These are phyloP conservation scores for Limnephilus rhombicus DNA, from an alignment of 2,888 invertebrate species.

Conservation along the genomic window DNA sequence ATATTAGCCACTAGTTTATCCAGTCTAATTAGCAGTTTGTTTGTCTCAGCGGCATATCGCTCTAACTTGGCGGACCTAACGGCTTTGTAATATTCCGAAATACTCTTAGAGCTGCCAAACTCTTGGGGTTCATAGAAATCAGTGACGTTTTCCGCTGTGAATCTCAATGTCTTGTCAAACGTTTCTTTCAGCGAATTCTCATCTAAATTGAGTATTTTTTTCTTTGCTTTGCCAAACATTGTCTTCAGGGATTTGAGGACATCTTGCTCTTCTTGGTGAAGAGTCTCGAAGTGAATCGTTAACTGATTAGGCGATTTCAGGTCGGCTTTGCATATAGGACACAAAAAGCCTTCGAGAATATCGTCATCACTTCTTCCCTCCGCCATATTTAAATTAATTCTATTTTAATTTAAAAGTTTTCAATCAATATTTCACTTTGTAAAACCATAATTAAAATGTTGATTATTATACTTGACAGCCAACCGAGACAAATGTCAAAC, in stretches of 20 bases:
- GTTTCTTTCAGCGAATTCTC: slow-evolving; percentile 81
- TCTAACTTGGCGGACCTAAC: slow-evolving; percentile 83
- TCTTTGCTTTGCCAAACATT: slow-evolving; percentile 93
- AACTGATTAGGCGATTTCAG: slow-evolving; percentile 90
- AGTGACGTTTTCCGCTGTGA: slow-evolving; percentile 69
- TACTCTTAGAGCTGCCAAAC: slow-evolving; percentile 81
- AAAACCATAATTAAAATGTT: slow-evolving; percentile 5
- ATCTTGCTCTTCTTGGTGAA: slow-evolving; percentile 92
- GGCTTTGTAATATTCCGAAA: slow-evolving; percentile 87
- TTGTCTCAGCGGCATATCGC: slow-evolving; percentile 95
- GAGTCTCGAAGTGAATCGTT: slow-evolving; percentile 92
- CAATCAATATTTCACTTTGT: not conserved
- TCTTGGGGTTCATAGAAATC: slow-evolving; percentile 80
- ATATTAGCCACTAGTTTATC: slow-evolving; percentile 92
- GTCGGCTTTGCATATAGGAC: slow-evolving; percentile 96
- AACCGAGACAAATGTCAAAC: slow-evolving; percentile 34
- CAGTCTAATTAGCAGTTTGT: slow-evolving; percentile 94
- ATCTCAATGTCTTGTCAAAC: slow-evolving; percentile 77
- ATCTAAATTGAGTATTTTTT: slow-evolving; percentile 89
- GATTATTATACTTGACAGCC: slow-evolving; percentile 10
- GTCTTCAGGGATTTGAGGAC: slow-evolving; percentile 88
- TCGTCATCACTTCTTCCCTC: slow-evolving; percentile 72
- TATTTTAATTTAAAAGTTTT: not conserved
- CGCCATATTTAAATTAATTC: slow-evolving; percentile 50
- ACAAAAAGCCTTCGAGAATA: slow-evolving; percentile 95